A percentile compares a stretch with the other conserved stretches of the same genome.
These are phyloP conservation scores for Catharus bicknelli DNA, from an alignment of 2,113 vertebrate species.

Conservation along the genomic window DNA sequence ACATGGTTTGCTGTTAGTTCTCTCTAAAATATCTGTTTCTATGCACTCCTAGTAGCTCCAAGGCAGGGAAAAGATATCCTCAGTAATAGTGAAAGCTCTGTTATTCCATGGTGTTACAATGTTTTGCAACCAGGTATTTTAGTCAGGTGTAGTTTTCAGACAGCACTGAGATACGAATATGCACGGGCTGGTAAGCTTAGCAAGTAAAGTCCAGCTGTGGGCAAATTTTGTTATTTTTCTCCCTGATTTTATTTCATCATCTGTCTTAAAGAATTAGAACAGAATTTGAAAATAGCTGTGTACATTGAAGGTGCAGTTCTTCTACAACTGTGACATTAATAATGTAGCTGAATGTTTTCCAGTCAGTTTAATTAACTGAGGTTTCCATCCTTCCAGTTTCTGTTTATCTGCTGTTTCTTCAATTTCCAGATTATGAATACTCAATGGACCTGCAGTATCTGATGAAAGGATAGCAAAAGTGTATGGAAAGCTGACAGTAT, in stretches of 20 bases:
- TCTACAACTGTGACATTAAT: background rate
- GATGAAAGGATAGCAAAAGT: background rate
- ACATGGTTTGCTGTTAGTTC: background rate
- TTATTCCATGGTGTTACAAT: background rate
- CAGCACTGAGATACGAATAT: background rate
- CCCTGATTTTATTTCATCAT: background rate
- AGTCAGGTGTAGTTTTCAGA: background rate
- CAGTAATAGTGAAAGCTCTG: background rate
- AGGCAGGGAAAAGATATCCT: background rate
- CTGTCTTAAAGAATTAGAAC: background rate
- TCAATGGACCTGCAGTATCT: background rate
- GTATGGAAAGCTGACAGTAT: background rate
- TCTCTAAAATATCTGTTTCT: background rate
- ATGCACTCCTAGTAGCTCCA: background rate
- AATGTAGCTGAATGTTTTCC: background rate
- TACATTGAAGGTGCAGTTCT: background rate
- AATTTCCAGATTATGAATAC: background rate
- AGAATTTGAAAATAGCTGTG: background rate
- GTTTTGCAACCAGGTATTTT: background rate
- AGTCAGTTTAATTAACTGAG: background rate
- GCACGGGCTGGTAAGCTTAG: background rate
- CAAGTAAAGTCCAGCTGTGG: background rate
- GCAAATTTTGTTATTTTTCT: background rate
- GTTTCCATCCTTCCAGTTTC: background rate
- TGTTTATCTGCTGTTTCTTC: background rate